These are phyloP conservation scores for Epinephelus malabaricus DNA, from an alignment of 2,797 vertebrate genomes.

Conservation along the genomic window DNA sequence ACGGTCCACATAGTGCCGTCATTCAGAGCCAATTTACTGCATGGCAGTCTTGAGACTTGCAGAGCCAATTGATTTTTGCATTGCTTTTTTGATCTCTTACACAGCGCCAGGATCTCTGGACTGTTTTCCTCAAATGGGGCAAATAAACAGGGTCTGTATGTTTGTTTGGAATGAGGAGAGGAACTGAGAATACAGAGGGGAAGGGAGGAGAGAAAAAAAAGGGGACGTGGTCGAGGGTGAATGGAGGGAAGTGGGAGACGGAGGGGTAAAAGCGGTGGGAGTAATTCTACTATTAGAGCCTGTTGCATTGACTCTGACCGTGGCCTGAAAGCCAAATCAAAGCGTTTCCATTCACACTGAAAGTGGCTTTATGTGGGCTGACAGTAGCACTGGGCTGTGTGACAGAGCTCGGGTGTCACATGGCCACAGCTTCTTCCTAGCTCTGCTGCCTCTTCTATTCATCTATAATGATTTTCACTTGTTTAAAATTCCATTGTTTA, in stretches of 20 bases:
- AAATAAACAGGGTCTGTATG: constrained; percentile 75
- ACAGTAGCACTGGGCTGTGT: constrained; percentile 55
- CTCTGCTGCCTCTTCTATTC: constrained; percentile 20
- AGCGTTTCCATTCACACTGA: constrained; percentile 83
- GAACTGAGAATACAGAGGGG: constrained; percentile 20
- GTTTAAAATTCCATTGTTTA: constrained; percentile 27
- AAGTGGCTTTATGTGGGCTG: constrained; percentile 82
- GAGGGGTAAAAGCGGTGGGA: constrained; percentile 48
- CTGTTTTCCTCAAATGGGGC: constrained; percentile 71
- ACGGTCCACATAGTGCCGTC: constrained; percentile 72
- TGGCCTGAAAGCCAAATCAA: constrained; percentile 73
- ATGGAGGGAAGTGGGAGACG: constrained; percentile 40
- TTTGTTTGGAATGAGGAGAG: constrained; percentile 61
- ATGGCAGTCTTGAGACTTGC: constrained; percentile 83
- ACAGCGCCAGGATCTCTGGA: constrained; percentile 63
- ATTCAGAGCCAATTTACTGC: constrained; percentile 81
- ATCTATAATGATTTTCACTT: constrained; percentile 15
- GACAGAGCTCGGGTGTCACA: constrained; percentile 59
- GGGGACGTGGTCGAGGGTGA: constrained; percentile 24
- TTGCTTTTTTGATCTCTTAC: constrained; percentile 72
- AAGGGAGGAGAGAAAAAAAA: constrained; percentile 4
- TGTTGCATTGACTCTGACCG: constrained; percentile 66
- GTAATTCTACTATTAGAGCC: constrained; percentile 64
- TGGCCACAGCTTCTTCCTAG: constrained; percentile 22
- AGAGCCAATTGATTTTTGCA: constrained; percentile 83